Base-by-base conservation (phyloP, 2,797 vertebrate genomes). In the Sebastes kiyomatsui region DNA sequence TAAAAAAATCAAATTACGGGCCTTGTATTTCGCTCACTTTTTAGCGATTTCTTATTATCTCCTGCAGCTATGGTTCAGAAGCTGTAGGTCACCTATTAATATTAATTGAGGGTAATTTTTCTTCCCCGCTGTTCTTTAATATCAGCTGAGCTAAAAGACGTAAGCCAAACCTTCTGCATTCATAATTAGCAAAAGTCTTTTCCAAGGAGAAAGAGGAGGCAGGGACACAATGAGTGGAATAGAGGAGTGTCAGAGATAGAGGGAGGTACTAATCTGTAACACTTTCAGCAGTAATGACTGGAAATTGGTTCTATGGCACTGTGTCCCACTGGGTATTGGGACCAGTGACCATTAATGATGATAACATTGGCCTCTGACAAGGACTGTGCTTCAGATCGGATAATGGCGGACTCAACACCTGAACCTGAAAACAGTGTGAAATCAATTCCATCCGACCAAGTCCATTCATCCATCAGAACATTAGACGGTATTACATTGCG, bases 41-140 rank as follows among this genome's bases (percentile, higher is more conserved):
- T 88, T 90, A 79, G 28, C 73, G 62, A 86, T 84, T 90, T 90
- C 69, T 81, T 78, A 88, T 87, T 78, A 90, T 81, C 58, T 88
- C 81, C 87, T 56, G 70, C 77, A 87, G 88, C 68, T 78, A 46
- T 7, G 35, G 28, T 75, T 91, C 70, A 77, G 60, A 81, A 70
- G 66, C 72, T 71, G 54, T 38, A 60, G 82, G 83, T 49, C 35
- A 64, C 55, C 61, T 75, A 78, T 93, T 88, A 87, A 90, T 92
- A 90, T 91, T 91, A 87, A 92, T 81, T 81, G 72, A 42, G 59
- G 86, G 76, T 86, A 71, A 88, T 91, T 86, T 86, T 58, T 89
- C 77, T 75, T 66, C 65, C 71, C 30, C 56, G 67, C 74, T 87
- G 74, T 76, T 78, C 69, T 86, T 86, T 69, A 82, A 80, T 81